Conservation (phyloP, 2,797 vertebrate genomes). For the Atherinosoma microstoma region DNA sequence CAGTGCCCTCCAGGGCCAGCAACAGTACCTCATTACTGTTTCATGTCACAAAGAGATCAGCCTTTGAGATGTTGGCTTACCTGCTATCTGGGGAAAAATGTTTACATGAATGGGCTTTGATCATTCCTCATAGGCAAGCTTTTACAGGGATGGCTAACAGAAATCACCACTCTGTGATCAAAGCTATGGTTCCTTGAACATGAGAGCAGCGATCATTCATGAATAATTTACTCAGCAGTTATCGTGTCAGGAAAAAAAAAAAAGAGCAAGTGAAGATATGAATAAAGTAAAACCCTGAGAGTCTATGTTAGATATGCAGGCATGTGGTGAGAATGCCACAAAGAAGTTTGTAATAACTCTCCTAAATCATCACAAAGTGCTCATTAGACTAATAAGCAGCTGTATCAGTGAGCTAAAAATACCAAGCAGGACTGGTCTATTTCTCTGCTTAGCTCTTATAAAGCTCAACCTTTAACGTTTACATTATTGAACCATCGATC, state of each 20-base stretch:
- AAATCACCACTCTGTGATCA: constrained; percentile 56
- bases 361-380: constrained; percentile 31
- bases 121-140: constrained; percentile 31
- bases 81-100: constrained; percentile 32
- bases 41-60: constrained; percentile 10
- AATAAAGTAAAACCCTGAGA: constrained; percentile 38
- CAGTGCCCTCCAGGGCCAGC: no score
- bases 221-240: constrained; percentile 78
- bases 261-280: constrained; percentile 54
- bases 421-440: constrained; percentile 17
- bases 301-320: constrained; percentile 40
- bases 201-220: constrained; percentile 53
- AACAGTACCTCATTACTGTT: constrained; percentile 15
- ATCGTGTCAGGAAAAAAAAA: constrained; percentile 73
- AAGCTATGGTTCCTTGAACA: constrained; percentile 59
- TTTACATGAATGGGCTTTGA: constrained; percentile 64
- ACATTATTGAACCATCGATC: background rate
- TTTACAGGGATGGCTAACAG: constrained; percentile 43
- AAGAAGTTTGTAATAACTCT: constrained; percentile 26
- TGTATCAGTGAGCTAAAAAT: constrained; percentile 30
- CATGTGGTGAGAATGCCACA: constrained; percentile 23
- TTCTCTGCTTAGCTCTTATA: constrained; percentile 17
- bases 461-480: background rate
- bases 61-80: constrained; percentile 37
- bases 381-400: constrained; percentile 59